Percentiles rank a stretch among this genome's conserved stretches.
Conservation (phyloP, 2,888 invertebrate species). For the Spilosoma lubricipeda region DNA sequence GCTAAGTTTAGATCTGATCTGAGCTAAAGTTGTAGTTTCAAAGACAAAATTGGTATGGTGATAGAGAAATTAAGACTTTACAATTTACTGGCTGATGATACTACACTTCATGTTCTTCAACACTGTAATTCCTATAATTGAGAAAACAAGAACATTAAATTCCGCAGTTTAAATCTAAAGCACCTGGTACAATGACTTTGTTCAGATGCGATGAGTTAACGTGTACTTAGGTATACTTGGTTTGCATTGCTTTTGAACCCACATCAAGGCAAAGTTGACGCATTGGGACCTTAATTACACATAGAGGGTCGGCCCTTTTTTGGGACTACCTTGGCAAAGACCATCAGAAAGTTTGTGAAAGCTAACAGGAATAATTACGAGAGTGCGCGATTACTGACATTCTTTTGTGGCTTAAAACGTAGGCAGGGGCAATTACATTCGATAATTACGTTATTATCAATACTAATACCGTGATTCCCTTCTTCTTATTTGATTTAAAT, state of each 20-base stretch:
- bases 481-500: background rate
- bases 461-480: background rate
- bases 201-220: slow-evolving; percentile 36
- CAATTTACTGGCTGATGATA: no score
- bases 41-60: no score
- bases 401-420: slow-evolving; percentile 18
- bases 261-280: slow-evolving; percentile 76
- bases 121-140: no score
- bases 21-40: no score
- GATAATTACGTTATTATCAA: background rate
- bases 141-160: slow-evolving; percentile 26
- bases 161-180: slow-evolving; percentile 47
- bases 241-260: slow-evolving; percentile 70
- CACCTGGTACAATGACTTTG: slow-evolving; percentile 40
- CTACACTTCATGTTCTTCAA: no score
- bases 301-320: slow-evolving; percentile 68
- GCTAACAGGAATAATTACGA: slow-evolving; percentile 44
- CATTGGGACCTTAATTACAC: slow-evolving; percentile 75
- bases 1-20: no score
- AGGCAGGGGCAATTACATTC: background rate
- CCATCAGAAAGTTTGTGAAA: slow-evolving; percentile 66
- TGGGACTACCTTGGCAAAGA: slow-evolving; percentile 59
- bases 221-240: slow-evolving; percentile 54
- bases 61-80: no score
- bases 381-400: slow-evolving; percentile 29